Conservation (phyloP, 2,888 invertebrate genomes). For the Brachypalpus laphriformis region DNA sequence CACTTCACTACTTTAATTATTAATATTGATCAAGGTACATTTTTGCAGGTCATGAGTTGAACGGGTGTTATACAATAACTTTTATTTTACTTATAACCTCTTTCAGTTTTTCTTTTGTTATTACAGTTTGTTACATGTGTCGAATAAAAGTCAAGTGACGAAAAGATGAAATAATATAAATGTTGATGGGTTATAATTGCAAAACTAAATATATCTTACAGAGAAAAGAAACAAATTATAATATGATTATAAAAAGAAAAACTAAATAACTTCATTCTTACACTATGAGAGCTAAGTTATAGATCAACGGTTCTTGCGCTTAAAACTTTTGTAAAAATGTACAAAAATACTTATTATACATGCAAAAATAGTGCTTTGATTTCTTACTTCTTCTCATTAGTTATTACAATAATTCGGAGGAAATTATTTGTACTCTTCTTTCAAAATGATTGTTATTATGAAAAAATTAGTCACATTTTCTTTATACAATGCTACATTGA, state of each 20-base stretch:
- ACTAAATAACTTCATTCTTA: constrained; percentile 43
- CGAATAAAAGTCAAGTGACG: constrained; percentile 14
- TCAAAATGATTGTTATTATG: constrained; percentile 52
- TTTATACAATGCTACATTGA: constrained; percentile 24
- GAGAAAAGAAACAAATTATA: constrained; percentile 18
- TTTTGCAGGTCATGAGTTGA: constrained; percentile 68
- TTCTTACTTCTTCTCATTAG: constrained; percentile 42
- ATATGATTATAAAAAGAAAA: background rate
- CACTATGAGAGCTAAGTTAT: constrained; percentile 44
- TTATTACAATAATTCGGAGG: constrained; percentile 60
- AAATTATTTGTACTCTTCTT: constrained; percentile 71
- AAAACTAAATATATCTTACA: constrained; percentile 6
- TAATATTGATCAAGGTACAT: constrained; percentile 68
- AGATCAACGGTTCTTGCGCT: constrained; percentile 23
- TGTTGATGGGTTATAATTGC: constrained; percentile 1
- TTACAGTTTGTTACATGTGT: constrained; percentile 21
- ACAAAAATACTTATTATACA: constrained; percentile 65
- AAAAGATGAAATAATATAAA: constrained; percentile 21
- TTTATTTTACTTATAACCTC: constrained; percentile 13
- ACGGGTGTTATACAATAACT: constrained; percentile 37
- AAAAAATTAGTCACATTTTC: constrained; percentile 27
- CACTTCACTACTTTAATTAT: constrained; percentile 49
- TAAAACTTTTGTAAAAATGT: constrained; percentile 55
- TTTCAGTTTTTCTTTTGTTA: constrained; percentile 3
- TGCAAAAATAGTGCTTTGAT: constrained; percentile 35